Evolutionary conservation across 2,888 invertebrate species (phyloP).

Genomic region (Perdita meconis): DNA sequence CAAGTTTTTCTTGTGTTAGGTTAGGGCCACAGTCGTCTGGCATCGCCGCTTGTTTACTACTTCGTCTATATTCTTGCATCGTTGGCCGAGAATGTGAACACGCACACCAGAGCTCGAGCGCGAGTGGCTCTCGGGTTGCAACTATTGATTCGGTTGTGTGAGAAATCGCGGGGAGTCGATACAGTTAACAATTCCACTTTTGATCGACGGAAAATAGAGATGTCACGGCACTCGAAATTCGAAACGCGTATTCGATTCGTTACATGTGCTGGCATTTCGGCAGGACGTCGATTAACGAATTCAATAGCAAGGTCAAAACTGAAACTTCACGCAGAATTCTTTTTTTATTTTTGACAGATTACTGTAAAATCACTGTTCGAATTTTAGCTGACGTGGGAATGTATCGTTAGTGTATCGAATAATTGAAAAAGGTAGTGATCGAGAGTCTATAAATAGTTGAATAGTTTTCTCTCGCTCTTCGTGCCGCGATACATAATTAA

Average conservation of each 20-base stretch:
- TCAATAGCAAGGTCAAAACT: too few species aligned
- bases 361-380: too few species aligned
- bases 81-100: slow-evolving; percentile 14
- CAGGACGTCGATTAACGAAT: too few species aligned
- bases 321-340: too few species aligned
- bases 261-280: too few species aligned
- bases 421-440: too few species aligned
- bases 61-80: slow-evolving; percentile 59
- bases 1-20: slow-evolving; percentile 64
- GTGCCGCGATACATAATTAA: too few species aligned
- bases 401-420: too few species aligned
- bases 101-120: not conserved
- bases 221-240: not conserved
- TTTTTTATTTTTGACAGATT: too few species aligned
- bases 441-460: too few species aligned
- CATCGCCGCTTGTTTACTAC: slow-evolving; percentile 57
- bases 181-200: not conserved
- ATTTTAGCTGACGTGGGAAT: too few species aligned
- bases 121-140: not conserved
- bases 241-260: not conserved
- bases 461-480: too few species aligned
- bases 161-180: not conserved
- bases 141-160: not conserved
- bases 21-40: slow-evolving; percentile 53
- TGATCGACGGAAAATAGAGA: slow-evolving; percentile 2